Evolutionary conservation across 1,140 invertebrate genomes (phyloP).

Genomic region (Agrypnia vestita): DNA sequence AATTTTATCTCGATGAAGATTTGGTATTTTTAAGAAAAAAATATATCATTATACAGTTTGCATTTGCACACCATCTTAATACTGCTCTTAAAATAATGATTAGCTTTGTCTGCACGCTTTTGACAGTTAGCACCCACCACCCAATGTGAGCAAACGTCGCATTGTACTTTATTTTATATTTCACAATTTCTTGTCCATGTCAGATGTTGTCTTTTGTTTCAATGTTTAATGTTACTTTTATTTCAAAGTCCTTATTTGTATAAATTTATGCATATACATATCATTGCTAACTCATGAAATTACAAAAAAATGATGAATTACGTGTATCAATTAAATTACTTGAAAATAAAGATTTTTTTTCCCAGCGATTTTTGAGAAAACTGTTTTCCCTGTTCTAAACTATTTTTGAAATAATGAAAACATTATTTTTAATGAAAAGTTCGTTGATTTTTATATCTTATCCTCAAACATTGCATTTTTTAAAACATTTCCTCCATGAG

Average conservation of each 20-base stretch:
- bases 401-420: no score
- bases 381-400: no score
- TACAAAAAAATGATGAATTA: no score
- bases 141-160: neutral
- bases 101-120: constrained; percentile 38
- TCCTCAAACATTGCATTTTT: no score
- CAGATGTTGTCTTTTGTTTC: neutral
- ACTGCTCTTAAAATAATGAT: constrained; percentile 29
- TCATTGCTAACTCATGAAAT: no score
- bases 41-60: constrained; percentile 35
- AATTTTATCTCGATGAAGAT: constrained; percentile 9
- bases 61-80: constrained; percentile 57
- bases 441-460: no score
- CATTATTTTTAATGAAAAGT: no score
- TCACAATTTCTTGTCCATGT: constrained; percentile 6
- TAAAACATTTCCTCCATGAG: no score
- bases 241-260: neutral
- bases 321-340: no score
- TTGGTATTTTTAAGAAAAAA: neutral
- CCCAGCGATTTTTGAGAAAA: no score
- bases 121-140: neutral
- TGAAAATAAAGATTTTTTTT: no score
- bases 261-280: no score
- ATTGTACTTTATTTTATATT: neutral
- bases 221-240: constrained; percentile 7